A percentile compares a stretch with the other conserved stretches of the same genome.
Evolutionary conservation across 2,888 invertebrate species (phyloP).

Genomic region (Frankliniella fusca): DNA sequence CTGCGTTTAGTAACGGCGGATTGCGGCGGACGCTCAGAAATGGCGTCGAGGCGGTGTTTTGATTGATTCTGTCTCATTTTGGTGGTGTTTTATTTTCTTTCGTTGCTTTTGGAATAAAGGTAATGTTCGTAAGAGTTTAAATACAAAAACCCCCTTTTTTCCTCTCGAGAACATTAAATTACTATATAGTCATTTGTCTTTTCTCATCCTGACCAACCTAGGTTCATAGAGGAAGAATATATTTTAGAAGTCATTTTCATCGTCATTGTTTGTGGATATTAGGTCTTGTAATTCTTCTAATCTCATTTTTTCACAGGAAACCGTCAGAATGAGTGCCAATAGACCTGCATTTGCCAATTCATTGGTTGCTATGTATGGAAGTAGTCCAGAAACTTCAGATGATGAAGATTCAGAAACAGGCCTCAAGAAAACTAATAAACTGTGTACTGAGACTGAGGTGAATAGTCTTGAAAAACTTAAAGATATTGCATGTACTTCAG

Average conservation of each 20-base stretch:
- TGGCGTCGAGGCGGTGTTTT: slow-evolving; percentile 24
- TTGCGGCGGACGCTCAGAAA: not conserved
- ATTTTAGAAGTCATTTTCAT: too few relatives aligned
- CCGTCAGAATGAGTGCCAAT: not conserved
- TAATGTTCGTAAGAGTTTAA: too few relatives aligned
- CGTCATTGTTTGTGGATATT: not conserved
- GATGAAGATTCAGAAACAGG: not conserved
- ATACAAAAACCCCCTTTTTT: too few relatives aligned
- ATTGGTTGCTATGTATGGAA: slow-evolving; percentile 1
- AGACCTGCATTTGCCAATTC: not conserved
- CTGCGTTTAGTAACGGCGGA: too few relatives aligned
- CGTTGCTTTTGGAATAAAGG: not conserved
- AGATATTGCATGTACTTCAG: not conserved
- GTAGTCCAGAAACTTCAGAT: slow-evolving; percentile 4
- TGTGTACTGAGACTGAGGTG: not conserved
- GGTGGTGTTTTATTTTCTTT: not conserved
- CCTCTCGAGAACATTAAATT: not conserved
- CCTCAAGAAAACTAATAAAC: not conserved
- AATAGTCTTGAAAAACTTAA: not conserved
- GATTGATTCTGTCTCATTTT: not conserved
- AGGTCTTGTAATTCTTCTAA: not conserved
- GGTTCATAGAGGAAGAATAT: too few relatives aligned
- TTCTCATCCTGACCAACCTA: too few relatives aligned
- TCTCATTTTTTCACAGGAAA: not conserved
- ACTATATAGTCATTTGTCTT: not conserved